Conservation (phyloP, 2,113 vertebrate genomes). For the Malurus elegans region DNA sequence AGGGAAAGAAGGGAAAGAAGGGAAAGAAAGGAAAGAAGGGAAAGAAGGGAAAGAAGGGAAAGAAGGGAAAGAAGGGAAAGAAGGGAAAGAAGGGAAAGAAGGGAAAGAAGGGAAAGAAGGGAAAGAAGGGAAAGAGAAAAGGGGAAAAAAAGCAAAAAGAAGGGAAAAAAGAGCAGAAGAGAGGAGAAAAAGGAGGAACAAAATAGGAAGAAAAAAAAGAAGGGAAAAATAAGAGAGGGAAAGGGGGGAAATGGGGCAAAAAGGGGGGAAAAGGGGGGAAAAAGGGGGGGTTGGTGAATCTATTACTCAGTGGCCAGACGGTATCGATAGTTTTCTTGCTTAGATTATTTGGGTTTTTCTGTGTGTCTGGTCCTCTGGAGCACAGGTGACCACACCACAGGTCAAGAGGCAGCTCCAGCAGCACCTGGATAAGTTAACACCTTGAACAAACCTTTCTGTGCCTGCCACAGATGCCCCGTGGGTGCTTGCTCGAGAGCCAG, state of each 20-base stretch:
- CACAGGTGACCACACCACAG: accelerated
- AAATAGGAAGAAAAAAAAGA: too few relatives aligned
- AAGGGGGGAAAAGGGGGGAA: not conserved
- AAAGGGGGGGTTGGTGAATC: too few relatives aligned
- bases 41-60: accelerated
- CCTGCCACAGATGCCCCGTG: accelerated
- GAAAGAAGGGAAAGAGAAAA: too few relatives aligned
- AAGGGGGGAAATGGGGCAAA: not conserved
- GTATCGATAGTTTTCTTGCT: not conserved
- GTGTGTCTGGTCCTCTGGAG: too few relatives aligned
- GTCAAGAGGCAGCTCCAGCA: too few relatives aligned
- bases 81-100: too few relatives aligned
- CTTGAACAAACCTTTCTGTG: not conserved
- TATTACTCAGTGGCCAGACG: accelerated
- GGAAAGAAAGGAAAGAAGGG: not conserved
- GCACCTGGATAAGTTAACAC: accelerated
- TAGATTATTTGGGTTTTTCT: not conserved
- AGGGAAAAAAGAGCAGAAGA: too few relatives aligned
- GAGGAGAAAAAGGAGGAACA: too few relatives aligned
- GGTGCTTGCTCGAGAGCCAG: too few relatives aligned
- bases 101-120: too few relatives aligned
- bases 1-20: not conserved
- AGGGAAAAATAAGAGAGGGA: accelerated
- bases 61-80: not conserved
- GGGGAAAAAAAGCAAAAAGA: accelerated